Percentiles rank a stretch among this genome's conserved stretches.
Evolutionary conservation across 2,888 invertebrate genomes (phyloP).

Genomic region (Xanthorhoe designata): DNA sequence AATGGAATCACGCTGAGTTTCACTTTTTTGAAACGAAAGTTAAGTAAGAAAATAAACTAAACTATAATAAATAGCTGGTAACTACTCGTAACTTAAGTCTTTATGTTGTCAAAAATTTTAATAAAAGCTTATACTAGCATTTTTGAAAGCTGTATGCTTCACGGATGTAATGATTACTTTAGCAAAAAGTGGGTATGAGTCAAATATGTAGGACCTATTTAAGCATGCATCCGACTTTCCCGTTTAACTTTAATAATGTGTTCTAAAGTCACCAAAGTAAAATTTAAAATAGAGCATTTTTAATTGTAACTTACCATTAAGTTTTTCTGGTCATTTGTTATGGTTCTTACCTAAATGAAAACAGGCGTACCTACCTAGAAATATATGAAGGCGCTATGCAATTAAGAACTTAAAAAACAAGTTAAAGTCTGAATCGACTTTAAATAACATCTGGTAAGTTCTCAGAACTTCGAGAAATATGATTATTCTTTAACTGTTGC

Average conservation of each 20-base stretch:
- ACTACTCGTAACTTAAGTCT: slow-evolving; percentile 2
- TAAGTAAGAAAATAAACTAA: slow-evolving; percentile 8
- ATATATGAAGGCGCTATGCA: slow-evolving; percentile 1
- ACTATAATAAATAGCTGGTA: slow-evolving; percentile 1
- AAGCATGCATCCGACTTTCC: no score
- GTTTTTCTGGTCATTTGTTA: slow-evolving; percentile 21
- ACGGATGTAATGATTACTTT: no score
- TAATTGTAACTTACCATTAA: background rate
- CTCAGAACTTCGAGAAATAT: background rate
- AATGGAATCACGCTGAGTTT: slow-evolving; percentile 52
- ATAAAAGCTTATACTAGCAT: no score
- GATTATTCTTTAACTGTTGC: no score
- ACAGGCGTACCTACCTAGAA: background rate
- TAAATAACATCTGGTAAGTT: background rate
- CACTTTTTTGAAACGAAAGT: slow-evolving; percentile 21
- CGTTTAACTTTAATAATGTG: background rate
- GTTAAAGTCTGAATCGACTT: slow-evolving; percentile 6
- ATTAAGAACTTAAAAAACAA: slow-evolving; percentile 7
- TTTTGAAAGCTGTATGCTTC: no score
- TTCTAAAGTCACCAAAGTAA: background rate
- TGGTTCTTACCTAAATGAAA: background rate
- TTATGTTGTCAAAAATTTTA: no score
- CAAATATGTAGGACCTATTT: no score
- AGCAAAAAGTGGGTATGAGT: no score
- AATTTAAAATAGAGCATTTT: background rate